A percentile compares a stretch with the other conserved stretches of the same genome.
Evolutionary conservation across 2,888 invertebrate genomes (phyloP).

Genomic region (Actias luna): DNA sequence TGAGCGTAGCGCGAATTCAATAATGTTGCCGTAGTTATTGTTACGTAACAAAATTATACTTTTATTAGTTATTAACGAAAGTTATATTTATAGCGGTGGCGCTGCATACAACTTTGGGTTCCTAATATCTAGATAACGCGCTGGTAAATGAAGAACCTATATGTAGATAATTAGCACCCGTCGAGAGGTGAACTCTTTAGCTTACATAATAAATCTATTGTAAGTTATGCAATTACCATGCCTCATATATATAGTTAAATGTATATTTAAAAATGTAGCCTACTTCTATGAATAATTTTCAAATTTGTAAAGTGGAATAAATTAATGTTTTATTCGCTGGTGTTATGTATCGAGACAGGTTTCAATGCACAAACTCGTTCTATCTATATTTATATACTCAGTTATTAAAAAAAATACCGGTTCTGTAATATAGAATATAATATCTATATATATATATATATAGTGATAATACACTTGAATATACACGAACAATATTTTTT

Average conservation of each 20-base stretch:
- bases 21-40: conserved; percentile 74
- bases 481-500: conserved; percentile 70
- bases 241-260: conserved; percentile 62
- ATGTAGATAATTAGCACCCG: conserved; percentile 37
- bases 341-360: conserved; percentile 59
- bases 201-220: conserved; percentile 5
- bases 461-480: conserved; percentile 51
- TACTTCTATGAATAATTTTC: conserved; percentile 64
- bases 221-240: conserved; percentile 63
- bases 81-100: conserved; percentile 68
- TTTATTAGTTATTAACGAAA: conserved; percentile 59
- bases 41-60: conserved; percentile 72
- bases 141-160: conserved; percentile 14
- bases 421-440: conserved; percentile 51
- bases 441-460: conserved; percentile 11
- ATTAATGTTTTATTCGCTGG: conserved; percentile 62
- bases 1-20: conserved; percentile 67
- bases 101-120: conserved; percentile 58
- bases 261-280: conserved; percentile 68
- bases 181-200: conserved; percentile 27
- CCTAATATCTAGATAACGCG: conserved; percentile 43
- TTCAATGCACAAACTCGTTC: conserved; percentile 66
- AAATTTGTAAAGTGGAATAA: conserved; percentile 56
- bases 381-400: conserved; percentile 28
- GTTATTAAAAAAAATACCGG: conserved; percentile 45